Evolutionary conservation across 2,888 invertebrate genomes (phyloP), one percentile per base, ranked within the genome.

Genomic region (Drosophila merina): DNA sequence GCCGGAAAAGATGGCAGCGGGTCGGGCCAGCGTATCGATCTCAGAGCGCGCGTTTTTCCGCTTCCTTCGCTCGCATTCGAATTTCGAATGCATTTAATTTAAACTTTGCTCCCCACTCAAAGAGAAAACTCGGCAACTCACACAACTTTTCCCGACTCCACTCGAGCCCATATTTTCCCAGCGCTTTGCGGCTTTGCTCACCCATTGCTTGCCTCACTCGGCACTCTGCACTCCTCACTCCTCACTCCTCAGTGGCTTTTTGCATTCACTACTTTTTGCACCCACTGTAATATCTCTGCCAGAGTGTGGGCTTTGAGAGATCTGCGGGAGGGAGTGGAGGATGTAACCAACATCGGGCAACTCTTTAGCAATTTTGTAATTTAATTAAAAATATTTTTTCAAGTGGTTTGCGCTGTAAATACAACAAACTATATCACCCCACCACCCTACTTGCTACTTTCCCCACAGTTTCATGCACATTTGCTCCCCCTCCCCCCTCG

Each of bases 341-440:
- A 2, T 2, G 54, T 38, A 63, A 52, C 70, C 72, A 38, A 56
- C 64, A 66, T 63, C 66, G 66, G 54, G 63, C 75, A 87, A 83
- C 84, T 85, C 88, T 85, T 85, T 88, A 83, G 86, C 75, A 88
- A 80, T 85, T 85, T 85, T 76, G 88, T 85, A 88, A 85, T 85
- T 85, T 88, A 85, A 85, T 85, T 85, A 88, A 85, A 86, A 85
- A 88, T 86, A 88, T 88, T 85, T 85, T 84, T 88, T 88, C 86
- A 85, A 85, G 88, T 85, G 84, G 84, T 85, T 85, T 80, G 73
- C 81, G 84, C 76, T 88, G 86, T 83, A 85, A 86, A 83, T 79
- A 88, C 86, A 88, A 84, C 86, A 86, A 83, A 84, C 83, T 86
- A 80, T 80, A 20, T 20, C 20, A 14, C 20, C 20, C 20, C 59